A percentile compares a stretch with the other conserved stretches of the same genome.
phyloP scores from a whole-genome alignment of 2,888 invertebrate genomes.

The Metellina segmentata region DNA sequence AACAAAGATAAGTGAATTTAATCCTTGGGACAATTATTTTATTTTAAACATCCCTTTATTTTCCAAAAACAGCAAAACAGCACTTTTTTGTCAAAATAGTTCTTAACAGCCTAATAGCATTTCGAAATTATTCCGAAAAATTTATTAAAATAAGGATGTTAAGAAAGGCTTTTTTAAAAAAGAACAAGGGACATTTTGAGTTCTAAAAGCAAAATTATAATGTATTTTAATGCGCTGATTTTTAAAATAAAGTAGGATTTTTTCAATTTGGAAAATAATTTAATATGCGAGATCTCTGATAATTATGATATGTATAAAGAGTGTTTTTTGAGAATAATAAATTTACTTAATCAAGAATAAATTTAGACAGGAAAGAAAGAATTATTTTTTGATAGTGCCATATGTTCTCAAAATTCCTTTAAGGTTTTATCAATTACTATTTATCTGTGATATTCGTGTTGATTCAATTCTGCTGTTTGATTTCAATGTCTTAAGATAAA shows the following conservation, averaged over 20 bases:
- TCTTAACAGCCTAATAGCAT: not conserved
- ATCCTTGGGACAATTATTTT: not conserved
- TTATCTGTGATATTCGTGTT: too few relatives aligned
- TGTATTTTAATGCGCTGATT: not conserved
- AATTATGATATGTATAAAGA: too few relatives aligned
- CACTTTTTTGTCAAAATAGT: not conserved
- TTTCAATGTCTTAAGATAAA: too few relatives aligned
- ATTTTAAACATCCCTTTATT: not conserved
- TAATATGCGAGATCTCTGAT: too few relatives aligned
- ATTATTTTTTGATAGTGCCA: too few relatives aligned
- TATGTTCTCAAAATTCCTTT: too few relatives aligned
- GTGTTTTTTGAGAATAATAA: too few relatives aligned
- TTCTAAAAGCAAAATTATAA: not conserved
- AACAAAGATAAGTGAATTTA: not conserved
- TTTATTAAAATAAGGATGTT: not conserved
- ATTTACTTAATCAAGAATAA: too few relatives aligned
- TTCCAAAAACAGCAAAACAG: not conserved
- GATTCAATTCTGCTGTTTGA: too few relatives aligned
- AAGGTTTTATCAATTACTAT: too few relatives aligned
- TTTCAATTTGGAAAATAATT: not conserved
- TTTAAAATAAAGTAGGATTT: not conserved
- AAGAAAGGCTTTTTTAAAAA: not conserved
- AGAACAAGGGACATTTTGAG: not conserved
- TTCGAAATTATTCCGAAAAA: not conserved
- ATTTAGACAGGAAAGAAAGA: too few relatives aligned